A percentile compares a stretch with the other conserved stretches of the same genome.
Conservation (phyloP, 2,113 vertebrate species). For the Delphinapterus leucas region DNA sequence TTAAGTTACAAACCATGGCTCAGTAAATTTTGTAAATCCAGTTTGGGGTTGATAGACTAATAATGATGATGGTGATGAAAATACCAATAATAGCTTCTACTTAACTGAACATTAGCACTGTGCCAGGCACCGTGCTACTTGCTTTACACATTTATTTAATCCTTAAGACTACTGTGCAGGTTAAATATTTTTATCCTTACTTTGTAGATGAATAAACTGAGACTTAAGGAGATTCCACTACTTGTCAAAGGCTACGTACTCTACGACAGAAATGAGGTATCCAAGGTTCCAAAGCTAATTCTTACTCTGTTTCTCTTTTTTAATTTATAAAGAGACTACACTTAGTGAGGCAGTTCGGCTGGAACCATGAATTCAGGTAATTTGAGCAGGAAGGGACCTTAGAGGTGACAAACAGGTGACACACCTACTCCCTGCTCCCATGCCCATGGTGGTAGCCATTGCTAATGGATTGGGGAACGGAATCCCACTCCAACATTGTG, state of each 20-base stretch:
- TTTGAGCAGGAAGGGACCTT: not conserved
- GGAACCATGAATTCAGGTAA: not conserved
- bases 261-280: not conserved
- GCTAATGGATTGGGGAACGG: not conserved
- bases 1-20: not conserved
- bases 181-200: conserved; percentile 7
- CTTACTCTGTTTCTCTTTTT: not conserved
- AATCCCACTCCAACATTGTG: not conserved
- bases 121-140: not conserved
- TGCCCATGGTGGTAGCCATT: not conserved
- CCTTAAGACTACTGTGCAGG: not conserved
- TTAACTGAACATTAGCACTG: not conserved
- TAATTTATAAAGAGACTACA: not conserved
- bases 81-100: not conserved
- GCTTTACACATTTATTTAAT: not conserved
- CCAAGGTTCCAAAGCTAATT: not conserved
- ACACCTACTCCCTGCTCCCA: fast-evolving
- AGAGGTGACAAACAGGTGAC: not conserved
- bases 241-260: not conserved
- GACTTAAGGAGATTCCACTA: not conserved
- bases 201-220: conserved; percentile 44
- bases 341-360: not conserved
- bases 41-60: not conserved
- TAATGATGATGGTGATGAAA: not conserved
- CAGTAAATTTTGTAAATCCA: not conserved